Base-by-base conservation (phyloP, 2,113 vertebrate species). In the Sebastes schlegelii region DNA sequence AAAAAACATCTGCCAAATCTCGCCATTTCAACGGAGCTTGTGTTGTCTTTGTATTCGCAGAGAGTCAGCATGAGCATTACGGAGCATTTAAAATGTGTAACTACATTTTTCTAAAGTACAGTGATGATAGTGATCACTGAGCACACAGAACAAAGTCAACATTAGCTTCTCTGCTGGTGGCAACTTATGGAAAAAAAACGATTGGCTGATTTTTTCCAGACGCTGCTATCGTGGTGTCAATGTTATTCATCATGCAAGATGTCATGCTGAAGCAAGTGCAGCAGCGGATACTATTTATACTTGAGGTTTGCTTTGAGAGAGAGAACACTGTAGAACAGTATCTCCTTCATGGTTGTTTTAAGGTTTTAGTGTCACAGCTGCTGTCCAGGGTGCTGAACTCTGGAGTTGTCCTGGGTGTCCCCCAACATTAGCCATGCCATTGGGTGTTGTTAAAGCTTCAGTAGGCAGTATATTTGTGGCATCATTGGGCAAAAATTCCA, bases 71-170 rank as follows among this genome's bases (percentile, higher is more conserved):
- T 43, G 14, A 80, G 54, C 68, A 84, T 86, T 74, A 77, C 48
- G 62, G 65, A 77, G 60, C 46, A 62, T 76, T 57, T 34, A 48
- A 58, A 79, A 66, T 71, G 40, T 69, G 55, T 46, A 55, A 52
- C 63, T 65, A 63, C 13, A 2, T 61, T 26, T 79, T 48, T 77
- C 19, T 51, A 6, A 61, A 68, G 73, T 9, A 43, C 40, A 65
- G 26, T 46, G 46, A 74, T 80, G 80, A 74, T 72, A 6, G 5
- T 52, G 45, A 91, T 80, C 55, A 82, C 23, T 70, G 58, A 54
- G 76, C 40, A 65, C n/a, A 51, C n/a, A 71, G 51, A 77, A 55
- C 14, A 60, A 72, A 88, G 71, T 81, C 69, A 86, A 74, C 58
- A 86, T 82, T 57, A 77, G 34, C 77, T 49, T 62, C 61, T 72